Conservation (phyloP, 2,797 vertebrate species). For the Myotis pilosus region DNA sequence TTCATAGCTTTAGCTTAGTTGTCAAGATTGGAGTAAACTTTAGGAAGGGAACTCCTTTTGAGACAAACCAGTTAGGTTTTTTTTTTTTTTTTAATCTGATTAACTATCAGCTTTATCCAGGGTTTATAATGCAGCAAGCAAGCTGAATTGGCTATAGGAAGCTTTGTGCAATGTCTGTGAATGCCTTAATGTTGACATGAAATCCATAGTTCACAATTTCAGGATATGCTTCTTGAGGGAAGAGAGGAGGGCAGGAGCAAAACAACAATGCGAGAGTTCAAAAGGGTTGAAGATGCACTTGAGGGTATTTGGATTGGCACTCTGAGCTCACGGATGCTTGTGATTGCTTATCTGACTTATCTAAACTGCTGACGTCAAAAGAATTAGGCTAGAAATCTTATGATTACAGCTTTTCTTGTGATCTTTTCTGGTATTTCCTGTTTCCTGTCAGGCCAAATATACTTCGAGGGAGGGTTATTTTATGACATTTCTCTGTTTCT, state of each 20-base stretch:
- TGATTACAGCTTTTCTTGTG: conserved; percentile 81
- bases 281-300: conserved; percentile 73
- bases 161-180: conserved; percentile 64
- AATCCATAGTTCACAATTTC: conserved; percentile 71
- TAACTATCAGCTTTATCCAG: conserved; percentile 19
- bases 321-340: conserved; percentile 59
- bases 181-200: conserved; percentile 65
- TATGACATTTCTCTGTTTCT: conserved; percentile 71
- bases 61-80: conserved; percentile 53
- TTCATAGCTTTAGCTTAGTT: not conserved
- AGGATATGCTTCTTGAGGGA: conserved; percentile 65
- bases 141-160: conserved; percentile 41
- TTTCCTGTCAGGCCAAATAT: conserved; percentile 80
- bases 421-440: conserved; percentile 83
- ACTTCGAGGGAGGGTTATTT: conserved; percentile 76
- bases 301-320: conserved; percentile 72
- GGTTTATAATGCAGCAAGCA: conserved; percentile 33
- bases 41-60: conserved; percentile 61
- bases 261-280: conserved; percentile 72
- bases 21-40: conserved; percentile 30
- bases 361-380: conserved; percentile 80
- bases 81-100: not conserved
- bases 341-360: conserved; percentile 79
- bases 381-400: conserved; percentile 82
- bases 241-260: conserved; percentile 38